Conservation (phyloP, 2,113 vertebrate genomes). For the Pundamilia nyererei region DNA sequence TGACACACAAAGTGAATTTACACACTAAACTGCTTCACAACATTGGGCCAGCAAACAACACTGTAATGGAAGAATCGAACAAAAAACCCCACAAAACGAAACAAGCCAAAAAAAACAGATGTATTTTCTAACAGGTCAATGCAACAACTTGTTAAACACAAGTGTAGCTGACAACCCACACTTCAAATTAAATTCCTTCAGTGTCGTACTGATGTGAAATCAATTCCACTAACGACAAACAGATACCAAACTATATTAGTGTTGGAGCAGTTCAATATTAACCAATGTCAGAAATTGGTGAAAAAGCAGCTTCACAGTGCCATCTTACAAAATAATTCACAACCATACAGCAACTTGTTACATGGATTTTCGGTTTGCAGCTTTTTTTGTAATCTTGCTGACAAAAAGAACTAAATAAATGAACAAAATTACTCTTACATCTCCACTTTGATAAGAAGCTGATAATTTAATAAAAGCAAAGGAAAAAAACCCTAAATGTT, state of each 20-base stretch:
- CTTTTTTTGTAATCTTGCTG: background rate
- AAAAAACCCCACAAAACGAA: background rate
- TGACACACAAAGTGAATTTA: background rate
- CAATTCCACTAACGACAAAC: background rate
- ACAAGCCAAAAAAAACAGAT: background rate
- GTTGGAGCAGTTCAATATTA: background rate
- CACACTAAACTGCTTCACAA: background rate
- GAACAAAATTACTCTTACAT: background rate
- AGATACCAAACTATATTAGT: background rate
- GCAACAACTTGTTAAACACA: background rate
- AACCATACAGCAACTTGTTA: background rate
- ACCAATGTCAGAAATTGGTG: background rate
- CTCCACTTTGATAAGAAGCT: background rate
- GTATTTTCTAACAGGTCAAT: background rate
- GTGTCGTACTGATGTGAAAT: background rate
- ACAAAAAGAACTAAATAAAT: background rate
- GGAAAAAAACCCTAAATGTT: background rate
- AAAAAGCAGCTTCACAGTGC: background rate
- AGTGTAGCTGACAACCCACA: background rate
- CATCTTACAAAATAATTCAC: background rate
- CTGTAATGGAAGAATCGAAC: background rate
- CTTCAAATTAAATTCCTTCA: background rate
- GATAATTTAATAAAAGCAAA: background rate
- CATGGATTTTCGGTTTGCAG: background rate
- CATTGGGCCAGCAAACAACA: background rate